These are phyloP conservation scores for Hydroisotoma schaefferi DNA, from an alignment of 2,888 invertebrate genomes.

Conservation along the genomic window DNA sequence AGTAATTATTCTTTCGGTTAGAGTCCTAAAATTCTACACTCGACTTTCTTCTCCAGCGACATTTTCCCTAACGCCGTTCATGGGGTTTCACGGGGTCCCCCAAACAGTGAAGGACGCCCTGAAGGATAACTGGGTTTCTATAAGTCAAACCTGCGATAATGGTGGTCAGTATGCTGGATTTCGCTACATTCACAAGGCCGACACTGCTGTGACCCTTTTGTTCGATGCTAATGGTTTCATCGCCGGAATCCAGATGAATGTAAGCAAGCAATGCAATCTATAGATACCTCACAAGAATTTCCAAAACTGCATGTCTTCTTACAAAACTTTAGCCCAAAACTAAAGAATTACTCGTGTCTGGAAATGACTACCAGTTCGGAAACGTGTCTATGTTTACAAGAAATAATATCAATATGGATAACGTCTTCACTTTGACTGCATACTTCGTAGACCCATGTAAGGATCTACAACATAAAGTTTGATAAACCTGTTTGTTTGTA, in stretches of 20 bases:
- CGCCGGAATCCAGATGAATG: constrained; percentile 42
- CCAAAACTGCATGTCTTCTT: too few relatives aligned
- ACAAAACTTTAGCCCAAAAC: too few relatives aligned
- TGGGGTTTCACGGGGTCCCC: not conserved
- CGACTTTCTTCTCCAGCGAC: constrained; percentile 6
- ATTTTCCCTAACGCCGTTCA: not conserved
- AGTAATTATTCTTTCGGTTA: too few relatives aligned
- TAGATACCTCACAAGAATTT: too few relatives aligned
- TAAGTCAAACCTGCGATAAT: constrained; percentile 17
- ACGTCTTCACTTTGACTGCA: constrained; percentile 35
- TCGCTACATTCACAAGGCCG: constrained; percentile 22
- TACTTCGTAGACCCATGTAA: constrained; percentile 43
- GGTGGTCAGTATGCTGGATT: constrained; percentile 33
- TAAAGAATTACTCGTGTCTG: too few relatives aligned
- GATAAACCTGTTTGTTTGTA: too few relatives aligned
- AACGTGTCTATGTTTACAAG: too few relatives aligned
- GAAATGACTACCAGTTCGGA: too few relatives aligned
- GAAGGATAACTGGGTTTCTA: not conserved
- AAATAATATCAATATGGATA: too few relatives aligned
- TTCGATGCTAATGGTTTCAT: constrained; percentile 37
- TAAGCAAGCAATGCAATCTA: too few relatives aligned
- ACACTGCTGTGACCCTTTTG: constrained; percentile 30
- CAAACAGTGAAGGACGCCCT: not conserved
- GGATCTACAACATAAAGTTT: constrained; percentile 10
- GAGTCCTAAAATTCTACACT: too few relatives aligned